Evolutionary conservation across 2,797 vertebrate genomes (phyloP).

Genomic region (Lagorchestes hirsutus): DNA sequence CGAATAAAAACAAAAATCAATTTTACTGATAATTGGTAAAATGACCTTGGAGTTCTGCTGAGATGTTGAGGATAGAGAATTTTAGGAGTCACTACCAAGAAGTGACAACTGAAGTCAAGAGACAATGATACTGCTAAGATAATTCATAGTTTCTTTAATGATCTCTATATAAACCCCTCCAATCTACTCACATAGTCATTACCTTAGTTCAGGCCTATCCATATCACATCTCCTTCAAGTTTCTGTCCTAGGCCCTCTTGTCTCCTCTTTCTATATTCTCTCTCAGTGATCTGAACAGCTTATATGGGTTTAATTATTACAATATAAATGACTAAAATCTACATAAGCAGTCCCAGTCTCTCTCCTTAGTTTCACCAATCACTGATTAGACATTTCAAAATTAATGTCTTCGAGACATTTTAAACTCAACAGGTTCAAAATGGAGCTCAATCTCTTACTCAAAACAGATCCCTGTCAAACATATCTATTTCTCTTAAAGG

Average conservation of each 20-base stretch:
- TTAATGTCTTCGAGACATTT: not conserved
- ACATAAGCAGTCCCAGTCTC: not conserved
- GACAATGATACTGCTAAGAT: not conserved
- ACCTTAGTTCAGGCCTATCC: not conserved
- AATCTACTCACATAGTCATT: not conserved
- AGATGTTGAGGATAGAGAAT: not conserved
- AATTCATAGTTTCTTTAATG: not conserved
- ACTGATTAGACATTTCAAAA: not conserved
- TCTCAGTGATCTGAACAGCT: not conserved
- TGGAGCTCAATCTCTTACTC: not conserved
- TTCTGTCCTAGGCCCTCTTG: not conserved
- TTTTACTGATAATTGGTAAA: not conserved
- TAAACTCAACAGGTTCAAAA: not conserved
- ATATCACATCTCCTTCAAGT: not conserved
- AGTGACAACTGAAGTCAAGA: not conserved
- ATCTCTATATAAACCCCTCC: not conserved
- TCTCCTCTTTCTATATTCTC: not conserved
- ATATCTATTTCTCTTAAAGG: not conserved
- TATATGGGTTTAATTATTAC: not conserved
- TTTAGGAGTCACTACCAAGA: not conserved
- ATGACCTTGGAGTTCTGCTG: not conserved
- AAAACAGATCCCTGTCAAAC: not conserved
- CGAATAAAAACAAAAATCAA: not conserved
- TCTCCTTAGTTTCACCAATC: constrained; percentile 7
- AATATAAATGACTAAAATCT: constrained; percentile 29